Percentiles rank a stretch among this genome's conserved stretches.
Conservation (phyloP, 1,140 invertebrate species). For the Dermatophagoides farinae region DNA sequence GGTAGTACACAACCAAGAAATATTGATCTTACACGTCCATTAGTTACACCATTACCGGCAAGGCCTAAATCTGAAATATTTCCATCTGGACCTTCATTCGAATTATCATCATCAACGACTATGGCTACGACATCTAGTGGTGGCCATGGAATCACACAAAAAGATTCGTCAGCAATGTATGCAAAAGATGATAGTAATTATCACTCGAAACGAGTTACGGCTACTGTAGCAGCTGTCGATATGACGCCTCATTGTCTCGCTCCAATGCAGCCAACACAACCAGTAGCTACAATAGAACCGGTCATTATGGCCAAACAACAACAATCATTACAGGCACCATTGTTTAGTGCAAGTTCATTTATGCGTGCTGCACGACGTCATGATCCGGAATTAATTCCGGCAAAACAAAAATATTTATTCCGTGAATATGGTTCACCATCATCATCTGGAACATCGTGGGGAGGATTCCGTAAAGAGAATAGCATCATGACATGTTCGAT, state of each 20-base stretch:
- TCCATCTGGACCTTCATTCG: neutral
- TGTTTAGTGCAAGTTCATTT: neutral
- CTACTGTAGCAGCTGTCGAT: neutral
- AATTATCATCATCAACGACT: neutral
- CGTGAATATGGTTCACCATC: neutral
- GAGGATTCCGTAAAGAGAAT: neutral
- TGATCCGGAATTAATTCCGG: slow-evolving; percentile 11
- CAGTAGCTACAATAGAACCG: neutral
- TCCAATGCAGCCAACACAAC: neutral
- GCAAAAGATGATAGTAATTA: slow-evolving; percentile 1
- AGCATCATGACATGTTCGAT: neutral
- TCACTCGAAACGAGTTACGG: neutral
- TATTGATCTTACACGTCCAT: neutral
- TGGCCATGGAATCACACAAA: neutral
- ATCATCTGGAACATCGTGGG: neutral
- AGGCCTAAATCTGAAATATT: slow-evolving; percentile 4
- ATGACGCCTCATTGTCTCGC: neutral
- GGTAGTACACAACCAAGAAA: slow-evolving; percentile 3
- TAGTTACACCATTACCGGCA: neutral
- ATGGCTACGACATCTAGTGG: neutral
- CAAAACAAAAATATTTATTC: neutral
- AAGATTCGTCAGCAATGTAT: neutral
- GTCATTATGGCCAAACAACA: neutral
- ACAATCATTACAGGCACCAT: neutral
- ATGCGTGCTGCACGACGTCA: neutral